Conservation (phyloP, 2,888 invertebrate species). For the Leptopilina syphax region DNA sequence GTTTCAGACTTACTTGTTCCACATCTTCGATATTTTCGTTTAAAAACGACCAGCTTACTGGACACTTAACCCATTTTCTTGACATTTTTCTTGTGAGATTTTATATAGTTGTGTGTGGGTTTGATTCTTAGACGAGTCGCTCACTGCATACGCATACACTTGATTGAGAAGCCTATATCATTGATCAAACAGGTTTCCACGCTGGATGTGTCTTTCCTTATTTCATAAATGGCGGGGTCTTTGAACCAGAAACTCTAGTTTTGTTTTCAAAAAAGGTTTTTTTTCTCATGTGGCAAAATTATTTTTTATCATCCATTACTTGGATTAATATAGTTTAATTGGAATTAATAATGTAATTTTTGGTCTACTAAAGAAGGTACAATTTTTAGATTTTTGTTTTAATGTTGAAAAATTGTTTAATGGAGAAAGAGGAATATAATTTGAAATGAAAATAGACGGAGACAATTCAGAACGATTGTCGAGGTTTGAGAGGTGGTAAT, state of each 20-base stretch:
- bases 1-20: slow-evolving; percentile 61
- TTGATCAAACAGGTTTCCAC: slow-evolving; percentile 41
- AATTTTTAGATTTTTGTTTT: neutral
- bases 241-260: slow-evolving; percentile 9
- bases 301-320: no score
- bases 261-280: neutral
- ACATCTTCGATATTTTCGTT: slow-evolving; percentile 66
- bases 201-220: neutral
- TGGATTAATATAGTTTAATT: no score
- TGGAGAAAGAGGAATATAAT: neutral
- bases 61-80: slow-evolving; percentile 56
- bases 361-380: no score
- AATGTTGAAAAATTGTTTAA: neutral
- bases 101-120: neutral
- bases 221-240: slow-evolving; percentile 21
- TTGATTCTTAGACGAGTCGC: neutral
- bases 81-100: slow-evolving; percentile 52
- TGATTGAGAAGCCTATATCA: slow-evolving; percentile 26
- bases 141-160: neutral
- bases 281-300: no score
- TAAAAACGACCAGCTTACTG: slow-evolving; percentile 63
- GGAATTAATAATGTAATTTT: no score
- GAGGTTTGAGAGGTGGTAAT: slow-evolving; percentile 12
- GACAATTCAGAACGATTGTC: neutral
- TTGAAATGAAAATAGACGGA: slow-evolving; percentile 4